Base-by-base conservation (phyloP, 2,888 invertebrate species). In the Caenorhabditis macrosperma region DNA sequence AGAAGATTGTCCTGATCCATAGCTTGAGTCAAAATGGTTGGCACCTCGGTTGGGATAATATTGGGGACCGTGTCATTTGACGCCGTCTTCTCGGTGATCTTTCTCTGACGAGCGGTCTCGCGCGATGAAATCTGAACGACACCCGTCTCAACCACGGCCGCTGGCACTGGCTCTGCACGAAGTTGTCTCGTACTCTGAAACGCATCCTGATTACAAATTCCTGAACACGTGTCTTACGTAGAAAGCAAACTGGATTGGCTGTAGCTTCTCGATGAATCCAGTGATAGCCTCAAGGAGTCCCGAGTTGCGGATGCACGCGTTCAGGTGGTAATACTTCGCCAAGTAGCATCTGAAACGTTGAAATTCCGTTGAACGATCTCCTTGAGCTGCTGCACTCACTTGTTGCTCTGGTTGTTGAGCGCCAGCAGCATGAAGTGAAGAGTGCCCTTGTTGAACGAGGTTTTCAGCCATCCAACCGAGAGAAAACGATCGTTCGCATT, bases 391-490 rank as follows among this genome's bases (percentile, higher is more conserved):
- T n/a, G n/a, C n/a, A n/a, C 74, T 57, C 33, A 82, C 82, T 77
- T 81, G 41, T 82, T 76, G 17, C 22, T 35, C 7, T 38, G 46
- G 33, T 76, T 78, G 17, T 55, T 77, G 22, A 88, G 78, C 0
- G 84, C 81, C 22, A 88, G 66, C 24, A 88, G 54, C 72, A 87
- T 87, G 64, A 88, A 88, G 48, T 86, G 77, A 22, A 88, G 78
- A 20, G 85, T 83, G 6, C 85, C 82, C 71, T 84, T 83, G 72
- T 88, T 88, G 61, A 88, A 78, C 1, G 88, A 85, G 24, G 85
- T 85, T 52, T 88, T 88, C 41, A 88, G 74, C 88, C 88, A 88
- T 2, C 85, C 85, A 28, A 87, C 75, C 1, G 88, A 88, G 24
- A 88, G 52, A 10, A 81, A 76, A 2, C 88, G 75, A 35, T 85